Percentiles rank a stretch among this genome's conserved stretches.
Evolutionary conservation across 1,140 invertebrate species (phyloP).

Genomic region (Drosophila ficusphila): DNA sequence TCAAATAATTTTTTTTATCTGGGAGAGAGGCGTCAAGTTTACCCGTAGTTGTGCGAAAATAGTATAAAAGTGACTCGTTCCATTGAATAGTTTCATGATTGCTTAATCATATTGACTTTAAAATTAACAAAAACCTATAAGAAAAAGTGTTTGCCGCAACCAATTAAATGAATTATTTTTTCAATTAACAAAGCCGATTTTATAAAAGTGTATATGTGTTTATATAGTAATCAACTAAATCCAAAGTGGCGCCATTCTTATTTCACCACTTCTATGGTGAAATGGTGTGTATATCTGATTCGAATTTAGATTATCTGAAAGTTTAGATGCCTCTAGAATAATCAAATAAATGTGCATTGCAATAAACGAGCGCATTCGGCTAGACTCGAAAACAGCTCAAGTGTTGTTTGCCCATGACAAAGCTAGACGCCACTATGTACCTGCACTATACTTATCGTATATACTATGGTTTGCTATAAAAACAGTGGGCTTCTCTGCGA

Average conservation of each 20-base stretch:
- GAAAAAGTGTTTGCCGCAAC: too few relatives aligned
- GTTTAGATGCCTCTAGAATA: background rate
- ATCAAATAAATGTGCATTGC: background rate
- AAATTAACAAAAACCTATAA: constrained; percentile 1
- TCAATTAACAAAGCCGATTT: too few relatives aligned
- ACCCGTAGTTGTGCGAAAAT: background rate
- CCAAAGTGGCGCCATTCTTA: too few relatives aligned
- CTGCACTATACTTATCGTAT: constrained; percentile 6
- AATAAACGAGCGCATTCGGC: constrained; percentile 7
- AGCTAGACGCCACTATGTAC: background rate
- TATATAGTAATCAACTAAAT: too few relatives aligned
- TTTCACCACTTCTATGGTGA: background rate
- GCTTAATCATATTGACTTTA: background rate
- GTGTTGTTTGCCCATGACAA: constrained; percentile 14
- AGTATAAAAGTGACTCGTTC: too few relatives aligned
- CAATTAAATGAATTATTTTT: too few relatives aligned
- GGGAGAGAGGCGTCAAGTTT: too few relatives aligned
- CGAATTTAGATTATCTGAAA: background rate
- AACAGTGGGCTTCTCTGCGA: background rate
- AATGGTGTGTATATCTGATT: background rate
- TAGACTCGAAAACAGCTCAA: constrained; percentile 1
- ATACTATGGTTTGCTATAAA: background rate
- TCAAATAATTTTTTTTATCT: too few relatives aligned
- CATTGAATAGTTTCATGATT: background rate
- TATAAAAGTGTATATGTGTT: too few relatives aligned